Percentiles rank a stretch among this genome's conserved stretches.
Evolutionary conservation across 2,888 invertebrate genomes (phyloP).

Genomic region (Caradrina kadenii): DNA sequence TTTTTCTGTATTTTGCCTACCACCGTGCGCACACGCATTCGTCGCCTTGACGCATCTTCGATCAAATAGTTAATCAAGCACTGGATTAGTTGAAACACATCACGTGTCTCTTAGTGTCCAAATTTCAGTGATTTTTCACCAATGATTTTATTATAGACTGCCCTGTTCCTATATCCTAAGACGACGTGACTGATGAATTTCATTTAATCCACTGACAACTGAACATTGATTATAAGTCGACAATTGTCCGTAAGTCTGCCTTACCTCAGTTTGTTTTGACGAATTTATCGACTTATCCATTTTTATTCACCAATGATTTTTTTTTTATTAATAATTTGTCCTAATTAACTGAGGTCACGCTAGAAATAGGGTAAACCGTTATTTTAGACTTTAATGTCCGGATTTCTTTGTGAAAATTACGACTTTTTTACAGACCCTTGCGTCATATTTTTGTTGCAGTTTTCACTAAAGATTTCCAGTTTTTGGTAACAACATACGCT

Average conservation of each 20-base stretch:
- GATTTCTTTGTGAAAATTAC: slow-evolving; percentile 74
- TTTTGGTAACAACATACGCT: slow-evolving; percentile 87
- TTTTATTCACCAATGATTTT: slow-evolving; percentile 65
- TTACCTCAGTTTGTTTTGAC: slow-evolving; percentile 78
- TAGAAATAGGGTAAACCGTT: slow-evolving; percentile 74
- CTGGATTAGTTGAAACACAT: slow-evolving; percentile 85
- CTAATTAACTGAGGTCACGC: slow-evolving; percentile 78
- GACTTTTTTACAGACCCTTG: slow-evolving; percentile 38
- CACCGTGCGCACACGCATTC: slow-evolving; percentile 50
- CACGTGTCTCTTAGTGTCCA: slow-evolving; percentile 76
- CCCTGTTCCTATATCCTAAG: slow-evolving; percentile 86
- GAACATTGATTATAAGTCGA: slow-evolving; percentile 63
- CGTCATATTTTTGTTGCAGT: slow-evolving; percentile 63
- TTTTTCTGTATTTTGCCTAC: slow-evolving; percentile 65
- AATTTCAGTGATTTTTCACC: slow-evolving; percentile 89
- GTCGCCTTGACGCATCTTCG: slow-evolving; percentile 85
- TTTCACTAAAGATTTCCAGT: slow-evolving; percentile 72
- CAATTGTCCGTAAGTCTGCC: slow-evolving; percentile 70
- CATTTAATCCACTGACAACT: slow-evolving; percentile 84
- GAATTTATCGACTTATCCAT: slow-evolving; percentile 64
- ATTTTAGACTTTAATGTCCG: slow-evolving; percentile 74
- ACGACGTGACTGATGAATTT: slow-evolving; percentile 76
- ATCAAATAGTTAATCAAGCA: slow-evolving; percentile 78
- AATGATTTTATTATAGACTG: slow-evolving; percentile 88
- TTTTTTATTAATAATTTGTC: slow-evolving; percentile 67